Conservation (phyloP, 2,113 vertebrate species). For the Gopherus evgoodei region DNA sequence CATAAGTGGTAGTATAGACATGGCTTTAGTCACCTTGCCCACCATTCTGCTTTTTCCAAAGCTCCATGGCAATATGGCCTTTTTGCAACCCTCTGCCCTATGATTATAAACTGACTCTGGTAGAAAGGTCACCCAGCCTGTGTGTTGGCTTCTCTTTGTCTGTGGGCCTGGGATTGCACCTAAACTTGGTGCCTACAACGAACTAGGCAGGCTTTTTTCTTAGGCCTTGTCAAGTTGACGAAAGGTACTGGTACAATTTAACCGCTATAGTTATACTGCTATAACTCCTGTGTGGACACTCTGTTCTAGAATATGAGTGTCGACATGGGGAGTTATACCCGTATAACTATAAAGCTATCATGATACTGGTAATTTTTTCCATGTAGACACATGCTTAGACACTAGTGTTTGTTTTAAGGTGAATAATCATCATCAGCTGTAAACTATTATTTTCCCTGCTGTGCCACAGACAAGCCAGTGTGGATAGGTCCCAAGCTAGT, state of each 20-base stretch:
- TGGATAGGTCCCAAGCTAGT: not conserved
- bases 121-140: not conserved
- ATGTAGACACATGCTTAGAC: not conserved
- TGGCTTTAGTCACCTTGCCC: not conserved
- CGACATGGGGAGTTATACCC: not conserved
- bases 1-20: too few species aligned
- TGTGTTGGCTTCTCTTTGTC: not conserved
- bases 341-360: not conserved
- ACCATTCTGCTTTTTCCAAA: slow-evolving; percentile 22
- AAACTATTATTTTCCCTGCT: slow-evolving; percentile 15
- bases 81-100: slow-evolving; percentile 32
- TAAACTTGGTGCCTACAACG: not conserved
- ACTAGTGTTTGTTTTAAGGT: not conserved
- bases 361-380: slow-evolving; percentile 31
- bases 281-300: not conserved
- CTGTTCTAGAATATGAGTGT: slow-evolving; percentile 22
- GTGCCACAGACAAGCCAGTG: not conserved
- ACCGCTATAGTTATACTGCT: not conserved
- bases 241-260: slow-evolving; percentile 33
- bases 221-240: not conserved
- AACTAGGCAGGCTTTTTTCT: not conserved
- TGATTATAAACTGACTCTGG: not conserved
- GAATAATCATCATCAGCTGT: slow-evolving; percentile 13
- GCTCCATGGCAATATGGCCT: slow-evolving; percentile 50
- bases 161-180: accelerated